Base-by-base conservation (phyloP, 2,113 vertebrate genomes). In the Macrotus californicus region DNA sequence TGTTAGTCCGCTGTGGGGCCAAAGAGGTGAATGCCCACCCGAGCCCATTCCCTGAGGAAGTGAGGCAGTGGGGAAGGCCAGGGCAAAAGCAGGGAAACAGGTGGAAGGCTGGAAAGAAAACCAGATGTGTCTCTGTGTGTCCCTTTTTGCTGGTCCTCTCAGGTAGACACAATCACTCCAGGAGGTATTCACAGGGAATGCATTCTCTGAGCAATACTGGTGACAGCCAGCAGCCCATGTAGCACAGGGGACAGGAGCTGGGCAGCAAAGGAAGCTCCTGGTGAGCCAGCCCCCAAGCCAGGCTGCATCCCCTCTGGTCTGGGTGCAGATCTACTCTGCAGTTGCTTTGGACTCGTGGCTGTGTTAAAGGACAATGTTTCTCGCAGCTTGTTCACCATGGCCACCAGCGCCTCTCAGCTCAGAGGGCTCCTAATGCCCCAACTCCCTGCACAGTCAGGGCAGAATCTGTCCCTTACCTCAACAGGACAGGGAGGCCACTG, bases 251-350 rank as follows among this genome's bases (percentile, higher is more conserved):
- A 50, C 48, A 87, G 26, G 54, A 75, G 21, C 3, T 2, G 50
- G 50, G 6, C 19, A 9, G 43, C 31, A 43, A 54, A 84, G 24
- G 52, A 52, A 7, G 39, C 4, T 19, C 39, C 50, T 29, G 22
- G 1, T 18, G 31, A n/a, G 26, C 11, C 4, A 0, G 9, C 19
- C 34, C 34, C 31, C 29, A 26, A 8, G 16, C 39, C 26, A 43
- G 43, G 18, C 43, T 10, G 56, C 31, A 7, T 1, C 24, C n/a
- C 24, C 80, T 31, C 6, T 1, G 9, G 12, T 36, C 41, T 34
- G 29, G 26, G 22, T 31, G 15, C 41, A 67, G 21, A 26, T 18
- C 41, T 72, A 4, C 69, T 48, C 69, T 19, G 79, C 11, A 61
- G 41, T n/a, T 85, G 61, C 69, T 48, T 75, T 34, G 6, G 7